Percentiles rank a stretch among this genome's conserved stretches.
Evolutionary conservation across 1,140 invertebrate genomes (phyloP).

Genomic region (Aphis craccivora): DNA sequence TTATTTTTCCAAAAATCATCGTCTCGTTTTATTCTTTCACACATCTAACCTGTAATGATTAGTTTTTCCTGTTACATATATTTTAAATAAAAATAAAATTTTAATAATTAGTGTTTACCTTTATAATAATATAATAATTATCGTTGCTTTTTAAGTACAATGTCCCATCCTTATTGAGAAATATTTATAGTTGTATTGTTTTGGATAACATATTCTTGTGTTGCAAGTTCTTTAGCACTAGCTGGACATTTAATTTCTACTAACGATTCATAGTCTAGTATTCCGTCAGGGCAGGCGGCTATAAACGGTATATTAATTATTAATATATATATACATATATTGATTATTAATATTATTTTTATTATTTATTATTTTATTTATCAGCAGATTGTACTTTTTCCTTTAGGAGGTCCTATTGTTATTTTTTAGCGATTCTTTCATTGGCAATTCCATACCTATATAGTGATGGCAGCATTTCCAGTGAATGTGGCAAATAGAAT

Average conservation of each 20-base stretch:
- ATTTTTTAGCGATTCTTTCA: background rate
- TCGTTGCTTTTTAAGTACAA: too few relatives aligned
- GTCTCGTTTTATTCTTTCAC: background rate
- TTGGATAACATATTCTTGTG: too few relatives aligned
- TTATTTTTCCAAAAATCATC: background rate
- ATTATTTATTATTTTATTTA: too few relatives aligned
- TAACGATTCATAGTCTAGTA: too few relatives aligned
- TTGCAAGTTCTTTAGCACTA: too few relatives aligned
- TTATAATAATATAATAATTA: background rate
- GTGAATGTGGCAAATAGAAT: background rate
- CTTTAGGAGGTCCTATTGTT: background rate
- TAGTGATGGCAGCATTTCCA: background rate
- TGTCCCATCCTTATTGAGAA: too few relatives aligned
- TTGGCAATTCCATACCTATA: background rate
- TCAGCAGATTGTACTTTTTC: background rate
- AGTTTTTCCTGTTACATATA: background rate
- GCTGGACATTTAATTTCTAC: too few relatives aligned
- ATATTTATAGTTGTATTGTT: too few relatives aligned
- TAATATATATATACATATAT: too few relatives aligned
- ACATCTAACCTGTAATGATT: background rate
- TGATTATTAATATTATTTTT: too few relatives aligned
- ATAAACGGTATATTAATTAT: background rate
- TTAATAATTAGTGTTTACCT: background rate
- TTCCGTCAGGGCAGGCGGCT: background rate
- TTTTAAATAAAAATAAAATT: background rate